Evolutionary conservation across 2,113 vertebrate species (phyloP).

Genomic region (Callorhinus ursinus): DNA sequence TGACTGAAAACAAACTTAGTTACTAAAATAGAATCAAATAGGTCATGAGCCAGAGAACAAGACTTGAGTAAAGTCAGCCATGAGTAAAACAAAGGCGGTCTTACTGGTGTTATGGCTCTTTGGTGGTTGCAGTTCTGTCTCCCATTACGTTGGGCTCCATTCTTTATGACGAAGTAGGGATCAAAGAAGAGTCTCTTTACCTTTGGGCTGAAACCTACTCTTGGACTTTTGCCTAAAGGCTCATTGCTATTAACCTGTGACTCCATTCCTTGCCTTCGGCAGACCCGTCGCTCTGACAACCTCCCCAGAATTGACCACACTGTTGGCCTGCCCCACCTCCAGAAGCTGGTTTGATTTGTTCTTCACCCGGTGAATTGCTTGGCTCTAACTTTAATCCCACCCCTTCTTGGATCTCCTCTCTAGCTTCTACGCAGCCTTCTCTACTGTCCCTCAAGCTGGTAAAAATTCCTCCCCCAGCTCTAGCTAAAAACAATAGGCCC

Average conservation of each 20-base stretch:
- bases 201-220: not conserved
- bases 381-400: not conserved
- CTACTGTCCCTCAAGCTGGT: not conserved
- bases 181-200: not conserved
- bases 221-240: not conserved
- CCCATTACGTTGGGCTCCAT: not conserved
- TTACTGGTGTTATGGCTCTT: not conserved
- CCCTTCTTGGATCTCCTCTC: not conserved
- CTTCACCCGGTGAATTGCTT: not conserved
- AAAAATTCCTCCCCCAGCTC: not conserved
- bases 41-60: not conserved
- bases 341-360: not conserved
- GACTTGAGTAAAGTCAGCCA: not conserved
- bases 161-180: not conserved
- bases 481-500: not conserved
- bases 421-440: not conserved
- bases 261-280: not conserved
- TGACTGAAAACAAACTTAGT: not conserved
- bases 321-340: not conserved
- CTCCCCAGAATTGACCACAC: no score
- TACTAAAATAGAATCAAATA: not conserved
- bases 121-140: not conserved
- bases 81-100: not conserved
- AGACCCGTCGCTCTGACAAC: not conserved
- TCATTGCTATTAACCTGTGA: not conserved